Percentiles rank a stretch among this genome's conserved stretches.
phyloP scores from a whole-genome alignment of 2,888 invertebrate genomes.

The Slavum lentiscoides region DNA sequence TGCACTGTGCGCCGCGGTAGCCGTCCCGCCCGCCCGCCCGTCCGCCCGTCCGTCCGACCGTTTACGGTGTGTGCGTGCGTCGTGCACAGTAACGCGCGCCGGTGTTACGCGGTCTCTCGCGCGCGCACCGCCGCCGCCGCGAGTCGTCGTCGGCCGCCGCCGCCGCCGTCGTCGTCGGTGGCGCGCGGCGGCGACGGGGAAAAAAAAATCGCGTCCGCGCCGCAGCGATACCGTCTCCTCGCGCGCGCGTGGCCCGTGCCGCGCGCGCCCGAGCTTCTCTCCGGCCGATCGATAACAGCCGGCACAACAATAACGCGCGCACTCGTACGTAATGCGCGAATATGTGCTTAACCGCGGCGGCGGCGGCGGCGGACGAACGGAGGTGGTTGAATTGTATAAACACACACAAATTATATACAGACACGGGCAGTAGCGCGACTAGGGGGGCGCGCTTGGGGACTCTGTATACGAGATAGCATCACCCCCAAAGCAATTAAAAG shows the following conservation, averaged over 20 bases:
- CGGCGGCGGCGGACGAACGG: too few species aligned
- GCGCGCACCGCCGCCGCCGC: too few species aligned
- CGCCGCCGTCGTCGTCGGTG: too few species aligned
- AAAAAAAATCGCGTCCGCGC: slow-evolving; percentile 1
- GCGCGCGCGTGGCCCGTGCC: neutral
- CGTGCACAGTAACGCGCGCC: neutral
- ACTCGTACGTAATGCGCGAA: too few species aligned
- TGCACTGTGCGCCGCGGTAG: neutral
- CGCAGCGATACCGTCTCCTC: slow-evolving; percentile 21
- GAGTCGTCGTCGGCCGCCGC: too few species aligned
- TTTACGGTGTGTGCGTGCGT: neutral
- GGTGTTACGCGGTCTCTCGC: neutral
- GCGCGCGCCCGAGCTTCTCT: slow-evolving; percentile 48
- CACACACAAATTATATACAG: too few species aligned
- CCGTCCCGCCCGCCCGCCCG: neutral
- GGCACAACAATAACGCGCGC: slow-evolving; percentile 38
- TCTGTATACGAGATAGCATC: too few species aligned
- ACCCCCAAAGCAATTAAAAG: too few species aligned
- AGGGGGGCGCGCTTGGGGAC: neutral
- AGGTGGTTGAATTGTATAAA: too few species aligned
- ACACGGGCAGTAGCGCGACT: neutral
- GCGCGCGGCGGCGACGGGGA: too few species aligned
- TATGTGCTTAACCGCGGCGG: too few species aligned
- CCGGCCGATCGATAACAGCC: slow-evolving; percentile 49
- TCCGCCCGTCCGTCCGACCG: neutral